phyloP scores from a whole-genome alignment of 1,140 invertebrate genomes.

The Propsilocerus akamusi region DNA sequence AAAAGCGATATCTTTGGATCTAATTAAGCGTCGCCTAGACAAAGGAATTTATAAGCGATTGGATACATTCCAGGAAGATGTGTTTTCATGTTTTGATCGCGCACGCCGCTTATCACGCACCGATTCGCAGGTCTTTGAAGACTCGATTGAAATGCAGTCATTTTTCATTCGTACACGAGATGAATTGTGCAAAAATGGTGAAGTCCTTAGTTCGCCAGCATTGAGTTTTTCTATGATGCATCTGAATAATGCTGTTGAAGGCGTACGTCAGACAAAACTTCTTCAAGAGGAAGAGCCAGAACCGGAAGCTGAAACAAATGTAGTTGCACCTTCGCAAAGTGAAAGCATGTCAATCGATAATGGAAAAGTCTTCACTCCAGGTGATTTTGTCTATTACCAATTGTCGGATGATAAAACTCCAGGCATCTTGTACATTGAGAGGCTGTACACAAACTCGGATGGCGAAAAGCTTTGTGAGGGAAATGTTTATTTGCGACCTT shows the following conservation, averaged over 20 bases:
- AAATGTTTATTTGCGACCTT: conserved; percentile 53
- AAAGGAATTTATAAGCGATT: conserved; percentile 78
- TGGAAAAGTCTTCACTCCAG: conserved; percentile 19
- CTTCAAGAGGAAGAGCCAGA: conserved; percentile 52
- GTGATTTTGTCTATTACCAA: conserved; percentile 21
- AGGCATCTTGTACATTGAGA: conserved; percentile 77
- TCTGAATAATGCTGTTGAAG: conserved; percentile 50
- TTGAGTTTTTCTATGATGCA: conserved; percentile 58
- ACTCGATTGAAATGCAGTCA: conserved; percentile 82
- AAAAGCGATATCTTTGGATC: conserved; percentile 60
- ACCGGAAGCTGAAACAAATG: conserved; percentile 12
- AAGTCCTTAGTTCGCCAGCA: conserved; percentile 71
- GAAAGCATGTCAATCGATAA: conserved; percentile 24
- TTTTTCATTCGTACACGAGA: conserved; percentile 73
- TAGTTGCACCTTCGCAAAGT: conserved; percentile 9
- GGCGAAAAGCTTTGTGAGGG: conserved; percentile 79
- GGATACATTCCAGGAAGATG: conserved; percentile 91
- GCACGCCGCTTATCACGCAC: conserved; percentile 70
- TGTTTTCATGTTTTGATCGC: conserved; percentile 84
- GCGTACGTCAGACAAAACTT: conserved; percentile 55
- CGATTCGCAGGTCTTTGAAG: conserved; percentile 89
- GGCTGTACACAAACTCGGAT: conserved; percentile 64
- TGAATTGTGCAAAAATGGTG: conserved; percentile 54
- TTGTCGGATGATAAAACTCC: conserved; percentile 26
- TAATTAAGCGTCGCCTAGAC: conserved; percentile 70